Percentiles rank a stretch among this genome's conserved stretches.
Conservation (phyloP, 2,113 vertebrate species). For the Morone chrysops region DNA sequence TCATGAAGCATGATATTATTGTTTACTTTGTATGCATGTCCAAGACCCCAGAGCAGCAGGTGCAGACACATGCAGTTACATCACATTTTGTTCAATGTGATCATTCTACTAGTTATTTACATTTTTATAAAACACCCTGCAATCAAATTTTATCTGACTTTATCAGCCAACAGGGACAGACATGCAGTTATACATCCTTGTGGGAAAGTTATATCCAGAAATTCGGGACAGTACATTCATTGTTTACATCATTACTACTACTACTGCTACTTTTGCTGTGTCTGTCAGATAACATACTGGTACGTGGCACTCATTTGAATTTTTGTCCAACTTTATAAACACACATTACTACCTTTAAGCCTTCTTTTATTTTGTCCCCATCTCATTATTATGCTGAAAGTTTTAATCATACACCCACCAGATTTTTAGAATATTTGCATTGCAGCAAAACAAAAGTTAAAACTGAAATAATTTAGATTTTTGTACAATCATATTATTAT, state of each 20-base stretch:
- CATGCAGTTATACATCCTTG: not conserved
- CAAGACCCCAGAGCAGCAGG: not conserved
- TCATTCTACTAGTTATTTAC: not conserved
- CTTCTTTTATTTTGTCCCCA: not conserved
- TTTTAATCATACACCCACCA: not conserved
- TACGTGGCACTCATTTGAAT: not conserved
- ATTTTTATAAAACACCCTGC: not conserved
- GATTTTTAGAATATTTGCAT: not conserved
- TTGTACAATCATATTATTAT: not conserved
- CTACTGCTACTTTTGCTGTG: no score
- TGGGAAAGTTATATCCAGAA: not conserved
- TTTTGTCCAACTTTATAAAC: not conserved
- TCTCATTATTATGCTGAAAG: not conserved
- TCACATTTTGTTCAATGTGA: not conserved
- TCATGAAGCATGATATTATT: conserved; percentile 17
- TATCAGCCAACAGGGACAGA: not conserved
- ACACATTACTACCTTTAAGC: not conserved
- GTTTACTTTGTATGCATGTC: not conserved
- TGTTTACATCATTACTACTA: not conserved
- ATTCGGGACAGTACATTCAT: not conserved
- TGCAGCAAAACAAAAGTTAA: not conserved
- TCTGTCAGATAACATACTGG: not conserved
- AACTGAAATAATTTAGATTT: not conserved
- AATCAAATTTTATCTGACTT: not conserved
- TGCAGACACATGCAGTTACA: not conserved